phyloP scores from a whole-genome alignment of 2,113 vertebrate species.

The Pelodiscus sinensis region DNA sequence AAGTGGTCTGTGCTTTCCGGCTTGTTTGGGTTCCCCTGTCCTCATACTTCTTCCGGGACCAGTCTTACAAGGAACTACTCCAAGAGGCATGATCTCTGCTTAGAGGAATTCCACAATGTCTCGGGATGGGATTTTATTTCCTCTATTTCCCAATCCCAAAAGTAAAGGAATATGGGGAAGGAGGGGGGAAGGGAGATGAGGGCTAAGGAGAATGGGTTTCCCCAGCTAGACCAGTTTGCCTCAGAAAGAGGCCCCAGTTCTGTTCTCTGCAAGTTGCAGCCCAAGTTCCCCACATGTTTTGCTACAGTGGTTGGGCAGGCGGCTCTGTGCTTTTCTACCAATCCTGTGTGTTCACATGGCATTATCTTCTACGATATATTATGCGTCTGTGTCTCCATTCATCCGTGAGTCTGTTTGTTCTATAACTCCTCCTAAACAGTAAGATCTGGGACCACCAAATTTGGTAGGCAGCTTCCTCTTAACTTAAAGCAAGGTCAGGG shows the following conservation, averaged over 20 bases:
- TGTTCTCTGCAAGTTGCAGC: neutral
- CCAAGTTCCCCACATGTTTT: neutral
- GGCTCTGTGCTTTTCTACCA: neutral
- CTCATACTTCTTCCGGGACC: neutral
- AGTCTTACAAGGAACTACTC: neutral
- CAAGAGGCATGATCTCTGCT: neutral
- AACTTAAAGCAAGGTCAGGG: too few relatives aligned
- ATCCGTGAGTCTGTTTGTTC: too few relatives aligned
- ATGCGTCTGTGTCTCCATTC: too few relatives aligned
- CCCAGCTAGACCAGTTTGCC: neutral
- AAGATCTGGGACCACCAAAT: too few relatives aligned
- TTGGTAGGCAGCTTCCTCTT: too few relatives aligned
- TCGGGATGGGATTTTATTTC: neutral
- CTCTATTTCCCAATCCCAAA: neutral
- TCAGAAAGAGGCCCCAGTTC: neutral
- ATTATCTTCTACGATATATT: neutral
- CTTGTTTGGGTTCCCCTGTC: neutral
- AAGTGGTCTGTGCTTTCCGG: neutral
- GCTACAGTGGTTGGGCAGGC: neutral
- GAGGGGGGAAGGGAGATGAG: too few relatives aligned
- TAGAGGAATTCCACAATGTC: neutral
- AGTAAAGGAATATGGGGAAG: neutral
- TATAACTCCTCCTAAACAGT: too few relatives aligned
- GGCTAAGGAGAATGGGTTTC: neutral
- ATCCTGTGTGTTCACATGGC: neutral